These are phyloP conservation scores for Eufriesea mexicana DNA, from an alignment of 1,140 invertebrate species.

Conservation along the genomic window DNA sequence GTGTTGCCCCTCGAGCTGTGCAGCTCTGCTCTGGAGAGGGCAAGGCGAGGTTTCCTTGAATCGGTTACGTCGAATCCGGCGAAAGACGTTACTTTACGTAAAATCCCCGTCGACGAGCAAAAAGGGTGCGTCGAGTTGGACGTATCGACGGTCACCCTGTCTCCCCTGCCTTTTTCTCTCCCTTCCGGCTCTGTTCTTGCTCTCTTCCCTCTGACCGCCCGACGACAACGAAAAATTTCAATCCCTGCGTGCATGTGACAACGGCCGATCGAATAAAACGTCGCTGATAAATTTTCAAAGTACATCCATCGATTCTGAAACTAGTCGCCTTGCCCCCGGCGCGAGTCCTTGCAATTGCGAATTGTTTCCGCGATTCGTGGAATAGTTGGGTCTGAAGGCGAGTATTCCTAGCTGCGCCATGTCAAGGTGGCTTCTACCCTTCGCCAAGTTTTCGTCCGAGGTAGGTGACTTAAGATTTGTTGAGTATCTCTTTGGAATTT, in stretches of 20 bases:
- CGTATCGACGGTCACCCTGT: conserved; percentile 14
- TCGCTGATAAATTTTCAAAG: conserved; percentile 29
- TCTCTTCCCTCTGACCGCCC: background rate
- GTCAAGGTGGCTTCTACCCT: too few species aligned
- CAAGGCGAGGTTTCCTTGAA: too few species aligned
- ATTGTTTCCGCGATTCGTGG: background rate
- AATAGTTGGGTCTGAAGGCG: too few species aligned
- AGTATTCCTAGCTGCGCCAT: too few species aligned
- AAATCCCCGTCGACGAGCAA: conserved; percentile 30
- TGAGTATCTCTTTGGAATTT: too few species aligned
- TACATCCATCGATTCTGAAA: conserved; percentile 25
- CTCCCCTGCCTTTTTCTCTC: background rate
- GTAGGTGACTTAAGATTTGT: too few species aligned
- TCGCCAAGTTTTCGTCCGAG: too few species aligned
- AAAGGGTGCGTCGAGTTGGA: conserved; percentile 33
- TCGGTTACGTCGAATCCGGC: conserved; percentile 45
- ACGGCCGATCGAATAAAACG: conserved; percentile 24
- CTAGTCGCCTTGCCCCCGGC: background rate
- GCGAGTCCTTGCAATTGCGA: background rate
- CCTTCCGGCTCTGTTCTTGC: background rate
- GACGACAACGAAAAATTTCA: conserved; percentile 22
- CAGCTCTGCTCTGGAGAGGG: too few species aligned
- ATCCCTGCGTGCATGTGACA: conserved; percentile 14
- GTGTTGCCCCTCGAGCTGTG: conserved; percentile 25
- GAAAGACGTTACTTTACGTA: conserved; percentile 57